A percentile compares a stretch with the other conserved stretches of the same genome.
Conservation (phyloP, 2,797 vertebrate genomes). For the Ibycter americanus region DNA sequence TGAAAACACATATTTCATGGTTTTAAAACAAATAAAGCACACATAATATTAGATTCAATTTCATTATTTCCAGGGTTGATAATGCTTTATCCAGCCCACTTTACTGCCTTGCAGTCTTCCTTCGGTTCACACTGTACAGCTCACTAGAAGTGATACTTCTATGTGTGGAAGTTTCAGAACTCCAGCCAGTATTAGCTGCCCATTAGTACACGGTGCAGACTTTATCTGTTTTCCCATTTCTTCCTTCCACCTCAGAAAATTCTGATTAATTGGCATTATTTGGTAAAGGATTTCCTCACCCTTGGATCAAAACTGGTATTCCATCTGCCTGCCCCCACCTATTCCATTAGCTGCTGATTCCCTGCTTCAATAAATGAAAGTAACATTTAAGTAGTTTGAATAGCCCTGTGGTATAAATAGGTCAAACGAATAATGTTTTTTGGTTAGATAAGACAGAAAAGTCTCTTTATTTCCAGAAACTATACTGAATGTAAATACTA, state of each 20-base stretch:
- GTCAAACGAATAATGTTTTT: not conserved
- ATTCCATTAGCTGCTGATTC: not conserved
- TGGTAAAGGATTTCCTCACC: not conserved
- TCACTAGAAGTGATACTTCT: accelerated
- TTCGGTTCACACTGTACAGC: accelerated
- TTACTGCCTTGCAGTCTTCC: not conserved
- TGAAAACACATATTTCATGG: not conserved
- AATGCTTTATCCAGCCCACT: not conserved
- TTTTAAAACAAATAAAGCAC: not conserved
- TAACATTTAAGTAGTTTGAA: not conserved
- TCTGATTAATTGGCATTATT: not conserved
- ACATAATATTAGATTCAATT: not conserved
- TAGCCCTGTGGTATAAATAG: not conserved
- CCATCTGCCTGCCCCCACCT: not conserved
- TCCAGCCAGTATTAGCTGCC: not conserved
- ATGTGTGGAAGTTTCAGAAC: accelerated
- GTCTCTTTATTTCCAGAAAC: not conserved
- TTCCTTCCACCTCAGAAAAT: not conserved
- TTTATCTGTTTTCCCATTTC: not conserved
- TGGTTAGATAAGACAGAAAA: not conserved
- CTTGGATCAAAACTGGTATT: not conserved
- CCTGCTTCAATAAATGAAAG: not conserved
- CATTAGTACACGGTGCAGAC: accelerated
- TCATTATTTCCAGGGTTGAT: not conserved
- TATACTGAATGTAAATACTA: not conserved